Evolutionary conservation across 30 jellyfish, hydroid and myxozoan species (phyloP), one percentile per base, ranked within the genome.

Genomic region (Turritopsis dohrnii): DNA sequence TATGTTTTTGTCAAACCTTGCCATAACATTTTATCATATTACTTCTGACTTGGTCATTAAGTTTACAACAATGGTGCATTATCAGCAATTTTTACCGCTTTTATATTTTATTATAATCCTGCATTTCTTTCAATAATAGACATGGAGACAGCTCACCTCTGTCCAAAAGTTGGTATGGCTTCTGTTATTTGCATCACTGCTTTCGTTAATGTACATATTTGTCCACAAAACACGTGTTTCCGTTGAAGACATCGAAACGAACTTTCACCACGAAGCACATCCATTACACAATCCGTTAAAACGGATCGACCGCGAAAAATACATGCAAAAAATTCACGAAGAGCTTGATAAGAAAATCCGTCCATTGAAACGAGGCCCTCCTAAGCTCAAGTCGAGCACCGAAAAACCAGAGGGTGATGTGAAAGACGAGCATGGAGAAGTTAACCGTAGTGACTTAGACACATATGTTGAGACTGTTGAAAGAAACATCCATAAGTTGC

Each of bases 71-170:
- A n/a, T n/a, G n/a, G n/a, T n/a, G n/a, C n/a, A n/a, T n/a, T n/a
- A n/a, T n/a, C n/a, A n/a, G n/a, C n/a, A n/a, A n/a, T n/a, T n/a
- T n/a, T n/a, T n/a, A n/a, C n/a, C n/a, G n/a, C n/a, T n/a, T n/a
- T n/a, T 3, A 41, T 41, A 13, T 41, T 41, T 41, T 41, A 41
- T 3, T 41, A 5, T 3, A 41, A 3, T 41, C 60, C 13, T 13
- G 5, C 13, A 41, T 3, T 74, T 53, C 9, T 87, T 71, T 28
- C 52, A 69, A 31, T 87, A 72, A 8, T 66, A 93, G 98, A 53
- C 79, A 71, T 93, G 98, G 98, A 73, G 98, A 65, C 80, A 80
- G 66, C 72, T 88, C 41, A 85, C 98, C 21, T 30, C 93, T 13
- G 80, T 84, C 22, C 98, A 93, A 66, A 93, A 88, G 72, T 84